Base-by-base conservation (phyloP, 92 coral and sea anemone species). In the Palythoa grandiflora region DNA sequence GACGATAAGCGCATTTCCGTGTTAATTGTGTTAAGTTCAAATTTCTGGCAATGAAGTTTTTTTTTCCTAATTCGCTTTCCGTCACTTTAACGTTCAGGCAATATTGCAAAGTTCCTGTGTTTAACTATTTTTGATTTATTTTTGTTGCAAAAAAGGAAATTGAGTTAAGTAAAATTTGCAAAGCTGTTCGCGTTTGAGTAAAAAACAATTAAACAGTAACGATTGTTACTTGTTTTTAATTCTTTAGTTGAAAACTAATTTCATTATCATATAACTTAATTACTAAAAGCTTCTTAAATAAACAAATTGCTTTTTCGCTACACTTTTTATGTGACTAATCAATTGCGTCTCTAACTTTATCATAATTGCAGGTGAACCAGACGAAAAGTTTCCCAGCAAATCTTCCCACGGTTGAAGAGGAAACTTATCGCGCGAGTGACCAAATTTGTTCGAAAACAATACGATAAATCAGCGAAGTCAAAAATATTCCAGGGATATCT, bases 251-350 rank as follows among this genome's bases (percentile, higher is more conserved):
- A 13, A 51, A 63, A 48, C 53, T 65, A 65, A 81, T 81, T 51
- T 81, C 75, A 66, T 81, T 81, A 81, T 68, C 86, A 81, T 80
- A 80, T 66, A 81, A 68, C 86, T 19, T 47, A 47, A 81, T 81
- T 65, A 71, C 40, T n/a, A 20, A 44, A 81, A 81, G 63, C 73
- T 38, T 50, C 75, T 71, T 81, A 81, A 81, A 81, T 75, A 81
- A 81, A 81, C 66, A 66, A 1, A 21, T 40, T 81, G 86, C 11
- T 66, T 68, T 81, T 21, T 50, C 66, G 54, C 1, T 39, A 28
- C 57, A 38, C 10, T 17, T 65, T 65, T 81, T 60, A 77, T 68
- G 74, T 81, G 40, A 48, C 75, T 40, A 50, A 68, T 65, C 76
- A 12, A 36, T n/a, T n/a, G 21, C 71, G 52, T 47, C 38, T 61